phyloP scores from a whole-genome alignment of 2,113 vertebrate genomes.

The Sakesphorus luctuosus region DNA sequence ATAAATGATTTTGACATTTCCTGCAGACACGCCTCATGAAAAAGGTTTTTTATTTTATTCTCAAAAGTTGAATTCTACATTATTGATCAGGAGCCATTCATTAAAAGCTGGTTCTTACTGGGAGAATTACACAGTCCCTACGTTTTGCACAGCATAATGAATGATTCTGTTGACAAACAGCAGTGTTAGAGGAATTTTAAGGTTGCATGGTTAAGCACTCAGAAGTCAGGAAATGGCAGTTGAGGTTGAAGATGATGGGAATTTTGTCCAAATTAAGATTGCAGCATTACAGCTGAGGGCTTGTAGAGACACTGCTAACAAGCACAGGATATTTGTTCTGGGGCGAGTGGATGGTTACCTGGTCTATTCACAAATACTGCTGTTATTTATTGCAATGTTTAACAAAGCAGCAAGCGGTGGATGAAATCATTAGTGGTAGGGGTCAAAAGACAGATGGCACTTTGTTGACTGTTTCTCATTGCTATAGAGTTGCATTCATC shows the following conservation, averaged over 20 bases:
- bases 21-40: slow-evolving; percentile 34
- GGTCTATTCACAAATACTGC: neutral
- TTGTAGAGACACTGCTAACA: neutral
- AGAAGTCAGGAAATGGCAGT: neutral
- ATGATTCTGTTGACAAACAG: slow-evolving; percentile 25
- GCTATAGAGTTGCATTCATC: neutral
- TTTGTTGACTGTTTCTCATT: neutral
- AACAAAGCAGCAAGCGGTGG: neutral
- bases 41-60: slow-evolving; percentile 70
- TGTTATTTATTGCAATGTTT: neutral
- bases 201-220: neutral
- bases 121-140: slow-evolving; percentile 33
- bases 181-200: neutral
- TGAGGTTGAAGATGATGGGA: neutral
- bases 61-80: slow-evolving; percentile 63
- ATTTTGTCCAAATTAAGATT: slow-evolving; percentile 3
- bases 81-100: slow-evolving; percentile 70
- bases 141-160: slow-evolving; percentile 8
- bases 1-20: slow-evolving; percentile 74
- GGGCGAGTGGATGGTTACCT: neutral
- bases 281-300: neutral
- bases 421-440: neutral
- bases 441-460: neutral
- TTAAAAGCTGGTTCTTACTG: slow-evolving; percentile 58
- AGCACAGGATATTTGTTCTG: neutral